These are phyloP conservation scores for Knipowitschia caucasica DNA, from an alignment of 2,797 vertebrate genomes.

Conservation along the genomic window DNA sequence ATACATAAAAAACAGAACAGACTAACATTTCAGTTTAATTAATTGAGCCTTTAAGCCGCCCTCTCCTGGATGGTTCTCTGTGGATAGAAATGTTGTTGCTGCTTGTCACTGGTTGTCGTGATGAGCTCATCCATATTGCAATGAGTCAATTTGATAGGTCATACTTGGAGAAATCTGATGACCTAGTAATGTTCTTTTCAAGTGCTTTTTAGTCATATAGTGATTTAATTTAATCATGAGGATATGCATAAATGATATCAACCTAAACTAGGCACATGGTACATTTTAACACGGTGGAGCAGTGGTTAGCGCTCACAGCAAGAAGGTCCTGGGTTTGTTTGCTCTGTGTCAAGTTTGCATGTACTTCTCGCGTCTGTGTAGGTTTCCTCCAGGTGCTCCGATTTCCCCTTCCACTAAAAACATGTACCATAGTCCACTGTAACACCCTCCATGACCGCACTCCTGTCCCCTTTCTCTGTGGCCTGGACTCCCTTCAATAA, in stretches of 20 bases:
- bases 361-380: no score
- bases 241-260: constrained; percentile 1
- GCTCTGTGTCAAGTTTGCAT: no score
- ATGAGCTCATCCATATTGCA: neutral
- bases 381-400: no score
- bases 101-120: neutral
- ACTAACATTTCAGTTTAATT: neutral
- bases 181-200: neutral
- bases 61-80: constrained; percentile 23
- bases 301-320: neutral
- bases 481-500: no score
- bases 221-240: neutral
- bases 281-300: neutral
- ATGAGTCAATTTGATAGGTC: neutral
- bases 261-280: neutral
- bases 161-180: neutral
- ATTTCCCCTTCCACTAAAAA: no score
- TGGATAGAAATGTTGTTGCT: constrained; percentile 13
- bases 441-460: no score
- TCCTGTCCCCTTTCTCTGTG: no score
- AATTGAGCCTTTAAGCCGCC: constrained; percentile 27
- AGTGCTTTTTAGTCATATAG: constrained; percentile 1
- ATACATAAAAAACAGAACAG: neutral
- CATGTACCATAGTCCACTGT: no score
- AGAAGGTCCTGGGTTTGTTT: no score